Conservation (phyloP, 2,113 vertebrate genomes). For the Ceyx melanurus region DNA sequence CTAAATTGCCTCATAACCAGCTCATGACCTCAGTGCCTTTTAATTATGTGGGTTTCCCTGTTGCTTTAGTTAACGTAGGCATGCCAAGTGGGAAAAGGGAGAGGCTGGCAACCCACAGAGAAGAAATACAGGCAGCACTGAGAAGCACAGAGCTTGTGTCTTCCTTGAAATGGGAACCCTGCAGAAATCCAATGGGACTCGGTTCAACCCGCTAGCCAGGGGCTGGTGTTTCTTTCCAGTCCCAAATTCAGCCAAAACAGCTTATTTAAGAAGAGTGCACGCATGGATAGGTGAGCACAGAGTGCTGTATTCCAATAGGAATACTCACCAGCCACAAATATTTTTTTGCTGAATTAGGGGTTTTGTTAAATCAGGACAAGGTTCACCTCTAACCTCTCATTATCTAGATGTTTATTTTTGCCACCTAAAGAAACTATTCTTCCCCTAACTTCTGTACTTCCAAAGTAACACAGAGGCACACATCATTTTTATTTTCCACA, state of each 20-base stretch:
- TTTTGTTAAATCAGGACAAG: background rate
- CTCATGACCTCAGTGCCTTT: slow-evolving; percentile 69
- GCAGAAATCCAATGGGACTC: background rate
- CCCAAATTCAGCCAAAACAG: background rate
- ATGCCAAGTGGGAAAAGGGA: background rate
- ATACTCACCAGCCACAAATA: background rate
- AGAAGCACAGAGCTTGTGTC: background rate
- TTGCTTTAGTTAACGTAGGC: background rate
- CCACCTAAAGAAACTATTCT: background rate
- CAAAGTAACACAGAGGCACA: background rate
- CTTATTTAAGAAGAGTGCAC: background rate
- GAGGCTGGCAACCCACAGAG: background rate
- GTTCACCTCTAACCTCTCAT: background rate
- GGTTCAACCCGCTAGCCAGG: background rate
- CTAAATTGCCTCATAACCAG: slow-evolving; percentile 75
- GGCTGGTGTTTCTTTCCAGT: background rate
- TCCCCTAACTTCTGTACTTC: background rate
- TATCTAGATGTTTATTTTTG: background rate
- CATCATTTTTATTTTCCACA: background rate
- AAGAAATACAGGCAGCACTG: background rate
- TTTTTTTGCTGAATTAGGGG: background rate
- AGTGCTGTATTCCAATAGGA: background rate
- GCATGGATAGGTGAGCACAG: background rate
- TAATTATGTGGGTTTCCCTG: slow-evolving; percentile 64
- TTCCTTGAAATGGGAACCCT: background rate